These are phyloP conservation scores for Aphelocoma coerulescens DNA, from an alignment of 2,113 vertebrate species.

Conservation along the genomic window DNA sequence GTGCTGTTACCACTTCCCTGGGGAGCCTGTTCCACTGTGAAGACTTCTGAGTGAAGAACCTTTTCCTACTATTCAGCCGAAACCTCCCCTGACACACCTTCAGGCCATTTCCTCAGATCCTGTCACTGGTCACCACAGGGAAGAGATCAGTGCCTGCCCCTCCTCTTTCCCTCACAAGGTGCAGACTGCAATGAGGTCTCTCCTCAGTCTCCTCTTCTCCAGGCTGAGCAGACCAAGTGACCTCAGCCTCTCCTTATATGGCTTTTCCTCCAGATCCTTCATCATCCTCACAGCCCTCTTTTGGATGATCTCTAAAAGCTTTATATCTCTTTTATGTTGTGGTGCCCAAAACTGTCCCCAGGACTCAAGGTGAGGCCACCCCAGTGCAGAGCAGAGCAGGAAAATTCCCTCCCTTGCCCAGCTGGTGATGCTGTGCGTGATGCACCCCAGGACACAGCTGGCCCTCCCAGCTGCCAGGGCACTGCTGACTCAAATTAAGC, in stretches of 20 bases:
- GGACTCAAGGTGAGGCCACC: fast-evolving
- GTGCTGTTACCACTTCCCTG: neutral
- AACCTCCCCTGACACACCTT: neutral
- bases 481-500: no score
- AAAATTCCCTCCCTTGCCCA: neutral
- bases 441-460: fast-evolving
- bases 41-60: neutral
- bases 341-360: neutral
- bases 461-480: neutral
- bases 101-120: neutral
- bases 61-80: neutral
- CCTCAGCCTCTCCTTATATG: neutral
- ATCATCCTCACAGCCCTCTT: neutral
- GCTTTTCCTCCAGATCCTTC: neutral
- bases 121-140: neutral
- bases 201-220: neutral
- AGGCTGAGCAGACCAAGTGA: neutral
- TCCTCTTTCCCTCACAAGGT: neutral
- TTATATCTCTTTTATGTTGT: neutral
- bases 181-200: fast-evolving
- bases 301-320: neutral
- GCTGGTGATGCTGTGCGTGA: neutral
- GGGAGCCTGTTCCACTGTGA: neutral
- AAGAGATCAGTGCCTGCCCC: no score
- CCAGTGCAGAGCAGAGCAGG: fast-evolving